These are phyloP conservation scores for Brachionus asplanchnoidis DNA, from an alignment of 1,140 invertebrate genomes.

Conservation along the genomic window DNA sequence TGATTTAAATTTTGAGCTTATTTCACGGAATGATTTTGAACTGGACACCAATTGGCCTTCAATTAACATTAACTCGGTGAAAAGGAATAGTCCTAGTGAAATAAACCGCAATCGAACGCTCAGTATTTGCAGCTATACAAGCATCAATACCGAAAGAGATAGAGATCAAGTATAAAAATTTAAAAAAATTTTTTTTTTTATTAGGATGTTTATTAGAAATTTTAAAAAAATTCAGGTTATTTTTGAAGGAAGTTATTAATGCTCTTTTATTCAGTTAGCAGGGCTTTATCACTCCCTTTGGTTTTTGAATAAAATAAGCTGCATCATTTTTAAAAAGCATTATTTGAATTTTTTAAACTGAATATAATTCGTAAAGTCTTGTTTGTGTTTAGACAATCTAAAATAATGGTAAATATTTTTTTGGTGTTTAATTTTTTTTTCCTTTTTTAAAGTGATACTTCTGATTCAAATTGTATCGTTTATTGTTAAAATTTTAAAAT, in stretches of 20 bases:
- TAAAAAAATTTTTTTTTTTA: constrained; percentile 44
- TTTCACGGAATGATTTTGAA: constrained; percentile 54
- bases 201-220: neutral
- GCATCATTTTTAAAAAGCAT: neutral
- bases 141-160: constrained; percentile 47
- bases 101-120: constrained; percentile 48
- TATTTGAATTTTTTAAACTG: neutral
- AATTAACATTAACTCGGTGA: constrained; percentile 48
- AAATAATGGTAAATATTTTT: neutral
- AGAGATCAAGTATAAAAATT: constrained; percentile 57
- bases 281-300: neutral
- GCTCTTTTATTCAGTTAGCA: neutral
- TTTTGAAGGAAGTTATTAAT: neutral
- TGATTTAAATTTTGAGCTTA: constrained; percentile 58
- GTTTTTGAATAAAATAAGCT: neutral
- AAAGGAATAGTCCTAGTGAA: constrained; percentile 45
- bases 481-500: too few relatives aligned
- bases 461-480: too few relatives aligned
- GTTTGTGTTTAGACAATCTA: neutral
- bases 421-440: neutral
- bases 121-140: constrained; percentile 52
- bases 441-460: too few relatives aligned
- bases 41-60: constrained; percentile 59
- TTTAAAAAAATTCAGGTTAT: neutral
- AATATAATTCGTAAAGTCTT: neutral